Base-by-base conservation (phyloP, 2,797 vertebrate species). In the Crypturellus tataupa region DNA sequence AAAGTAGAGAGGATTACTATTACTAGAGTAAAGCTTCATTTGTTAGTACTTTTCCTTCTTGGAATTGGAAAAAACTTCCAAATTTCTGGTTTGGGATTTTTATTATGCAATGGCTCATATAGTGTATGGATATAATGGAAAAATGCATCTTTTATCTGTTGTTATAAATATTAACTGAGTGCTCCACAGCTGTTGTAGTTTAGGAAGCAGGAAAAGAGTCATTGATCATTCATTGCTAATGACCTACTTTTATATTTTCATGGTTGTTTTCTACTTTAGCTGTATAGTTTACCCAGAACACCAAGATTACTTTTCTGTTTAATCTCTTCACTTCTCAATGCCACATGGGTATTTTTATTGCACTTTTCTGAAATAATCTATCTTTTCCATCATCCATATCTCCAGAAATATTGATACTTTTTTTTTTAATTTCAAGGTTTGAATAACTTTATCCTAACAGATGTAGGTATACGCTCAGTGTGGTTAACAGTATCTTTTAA, bases 61-160 rank as follows among this genome's bases (percentile, higher is more conserved):
- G 44, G 46, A 78, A 79, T 42, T 33, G 21, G 37, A 29, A 63
- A 58, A 64, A 16, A 6, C 10, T 64, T 90, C 9, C 27, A 40
- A 4, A 21, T 53, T 49, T 5, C 53, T 68, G 39, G 6, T 4
- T 47, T 29, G 33, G 40, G 29, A 29, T 6, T 12, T 9, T 12
- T 2, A 49, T 58, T 12, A 82, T 85, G 47, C 33, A 16, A 29
- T 6, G 49, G 55, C 19, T 91, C 49, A 33, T 60, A 23, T 2
- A 25, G 6, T 58, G 40, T 37, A 53, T 86, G 44, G 47, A 35
- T 68, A 23, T 60, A 82, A 80, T 12, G 8, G 8, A 18, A 60
- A 85, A 78, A 31, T n/a, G 12, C 89, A 40, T 78, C 9, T 17
- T 87, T 84, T 64, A 15, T 60, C 20, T 91, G 51, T 64, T 79